These are phyloP conservation scores for Hippopotamyrus pictus DNA, from an alignment of 2,797 vertebrate genomes.

Conservation along the genomic window DNA sequence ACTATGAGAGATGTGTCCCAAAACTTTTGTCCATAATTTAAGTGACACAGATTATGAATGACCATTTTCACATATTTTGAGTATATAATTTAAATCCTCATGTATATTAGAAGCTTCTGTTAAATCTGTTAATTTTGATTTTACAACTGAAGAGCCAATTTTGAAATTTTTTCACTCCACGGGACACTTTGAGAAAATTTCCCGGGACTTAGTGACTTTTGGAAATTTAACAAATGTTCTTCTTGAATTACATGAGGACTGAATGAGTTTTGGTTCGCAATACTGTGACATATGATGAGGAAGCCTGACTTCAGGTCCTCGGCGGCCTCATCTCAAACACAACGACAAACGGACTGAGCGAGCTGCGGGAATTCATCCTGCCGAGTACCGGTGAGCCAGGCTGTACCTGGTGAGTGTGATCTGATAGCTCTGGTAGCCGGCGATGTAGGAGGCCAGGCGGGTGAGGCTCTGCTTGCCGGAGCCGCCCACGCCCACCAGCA, in stretches of 20 bases:
- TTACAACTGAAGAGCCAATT: neutral
- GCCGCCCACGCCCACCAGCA: constrained; percentile 78
- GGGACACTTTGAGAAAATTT: neutral
- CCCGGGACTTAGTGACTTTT: neutral
- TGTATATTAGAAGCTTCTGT: neutral
- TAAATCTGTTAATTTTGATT: neutral
- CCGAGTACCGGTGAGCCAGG: neutral
- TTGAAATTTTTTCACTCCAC: neutral
- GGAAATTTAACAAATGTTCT: neutral
- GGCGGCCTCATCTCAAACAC: neutral
- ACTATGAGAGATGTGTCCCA: neutral
- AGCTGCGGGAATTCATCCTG: neutral
- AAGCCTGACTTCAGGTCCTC: neutral
- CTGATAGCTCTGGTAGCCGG: constrained; percentile 75
- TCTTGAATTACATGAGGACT: neutral
- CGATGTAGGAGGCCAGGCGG: constrained; percentile 69
- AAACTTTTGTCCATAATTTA: neutral
- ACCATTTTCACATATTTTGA: neutral
- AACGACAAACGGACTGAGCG: neutral
- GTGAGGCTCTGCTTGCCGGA: constrained; percentile 80
- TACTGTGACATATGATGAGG: neutral
- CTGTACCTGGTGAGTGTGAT: constrained; percentile 71
- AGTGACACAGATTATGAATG: neutral
- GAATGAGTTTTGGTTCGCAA: neutral
- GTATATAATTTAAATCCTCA: neutral